Base-by-base conservation (phyloP, 2,797 vertebrate species). In the Pogonophryne albipinna region DNA sequence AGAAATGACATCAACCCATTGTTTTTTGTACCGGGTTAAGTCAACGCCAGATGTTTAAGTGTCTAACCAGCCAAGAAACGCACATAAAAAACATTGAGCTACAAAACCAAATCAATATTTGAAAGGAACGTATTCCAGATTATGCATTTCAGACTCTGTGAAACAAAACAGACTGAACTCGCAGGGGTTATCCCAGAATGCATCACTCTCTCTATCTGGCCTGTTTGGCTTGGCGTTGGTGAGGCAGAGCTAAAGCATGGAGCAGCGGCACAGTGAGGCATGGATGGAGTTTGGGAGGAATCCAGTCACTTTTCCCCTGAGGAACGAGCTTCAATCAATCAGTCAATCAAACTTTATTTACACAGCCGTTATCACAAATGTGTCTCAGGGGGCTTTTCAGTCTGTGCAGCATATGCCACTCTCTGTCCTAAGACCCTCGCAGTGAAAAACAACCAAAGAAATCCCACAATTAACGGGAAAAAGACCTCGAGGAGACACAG, bases 161-260 rank as follows among this genome's bases (percentile, higher is more conserved):
- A 57, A 80, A 81, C 72, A 86, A 83, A 70, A 79, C 58, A 76
- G 67, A 71, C 78, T 81, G 82, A 83, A 78, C 74, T 67, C 66
- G 69, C 76, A 66, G 78, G 67, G 70, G 76, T 78, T 62, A 66
- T 92, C 91, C 93, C 89, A 90, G 74, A 87, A 89, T 89, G 91
- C 91, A 91, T 71, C 71, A 5, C 81, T 87, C 65, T 61, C 59
- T 92, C 90, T 88, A 87, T 92, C 92, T 87, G 76, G 86, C 86
- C 85, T 93, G 92, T 94, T 94, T 93, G 85, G 60, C 47, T 94
- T 94, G 93, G 92, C 92, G 38, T 78, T 41, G 58, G 49, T 1
- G 19, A 85, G 66, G 82, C 74, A 64, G 85, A 85, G 50, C 34
- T 70, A 82, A 65, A 89, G 84, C 72, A 34, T 58, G 74, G 85